Percentiles rank a stretch among this genome's conserved stretches.
phyloP scores from a whole-genome alignment of 2,113 vertebrate species.

The Esox niger region DNA sequence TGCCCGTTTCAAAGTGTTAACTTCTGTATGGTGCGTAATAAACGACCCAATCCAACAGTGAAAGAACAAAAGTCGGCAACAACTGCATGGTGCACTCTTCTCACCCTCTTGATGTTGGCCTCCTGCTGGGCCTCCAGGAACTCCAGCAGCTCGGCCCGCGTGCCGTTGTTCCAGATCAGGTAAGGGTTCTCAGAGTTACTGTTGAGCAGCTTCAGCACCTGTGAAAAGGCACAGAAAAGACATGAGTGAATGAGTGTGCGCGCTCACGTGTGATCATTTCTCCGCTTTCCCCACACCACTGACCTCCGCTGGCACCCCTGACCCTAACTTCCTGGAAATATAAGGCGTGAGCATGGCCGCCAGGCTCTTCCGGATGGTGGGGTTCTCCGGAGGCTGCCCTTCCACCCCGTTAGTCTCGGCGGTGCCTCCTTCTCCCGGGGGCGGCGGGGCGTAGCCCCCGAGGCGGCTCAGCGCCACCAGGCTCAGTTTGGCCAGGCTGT shows the following conservation, averaged over 20 bases:
- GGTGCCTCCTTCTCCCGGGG: not conserved
- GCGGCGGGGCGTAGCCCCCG: conserved; percentile 76
- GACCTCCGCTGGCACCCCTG: conserved; percentile 82
- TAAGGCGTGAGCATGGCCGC: conserved; percentile 93
- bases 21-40: no score
- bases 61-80: no score
- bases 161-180: conserved; percentile 96
- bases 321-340: conserved; percentile 84
- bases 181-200: conserved; percentile 96
- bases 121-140: conserved; percentile 93
- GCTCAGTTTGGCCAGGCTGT: conserved; percentile 91
- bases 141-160: conserved; percentile 91
- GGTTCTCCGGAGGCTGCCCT: conserved; percentile 86
- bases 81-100: conserved; percentile 9
- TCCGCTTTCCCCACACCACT: not conserved
- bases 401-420: conserved; percentile 61
- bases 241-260: not conserved
- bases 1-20: no score
- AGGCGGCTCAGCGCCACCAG: conserved; percentile 87
- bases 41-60: no score
- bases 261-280: not conserved
- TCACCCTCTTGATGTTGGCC: conserved; percentile 91
- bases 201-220: conserved; percentile 96
- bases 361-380: conserved; percentile 87
- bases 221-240: not conserved